Percentiles rank a stretch among this genome's conserved stretches.
phyloP scores from a whole-genome alignment of 1,140 invertebrate genomes.

The Tribolium madens region DNA sequence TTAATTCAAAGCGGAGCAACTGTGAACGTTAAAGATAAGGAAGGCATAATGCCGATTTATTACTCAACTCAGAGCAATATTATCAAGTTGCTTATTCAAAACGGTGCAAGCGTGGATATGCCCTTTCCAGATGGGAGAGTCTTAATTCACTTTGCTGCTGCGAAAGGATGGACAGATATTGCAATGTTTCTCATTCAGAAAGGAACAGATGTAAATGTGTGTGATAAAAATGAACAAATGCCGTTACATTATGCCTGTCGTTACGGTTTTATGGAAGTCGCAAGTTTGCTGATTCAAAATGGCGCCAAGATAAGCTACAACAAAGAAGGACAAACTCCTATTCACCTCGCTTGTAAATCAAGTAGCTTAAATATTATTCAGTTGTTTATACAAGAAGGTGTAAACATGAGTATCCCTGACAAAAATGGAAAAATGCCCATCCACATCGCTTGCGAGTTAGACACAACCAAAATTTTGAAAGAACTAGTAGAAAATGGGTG shows the following conservation, averaged over 20 bases:
- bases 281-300: background rate
- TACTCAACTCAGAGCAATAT: background rate
- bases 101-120: background rate
- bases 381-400: background rate
- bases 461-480: background rate
- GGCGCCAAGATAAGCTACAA: background rate
- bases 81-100: background rate
- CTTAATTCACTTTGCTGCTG: background rate
- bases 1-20: background rate
- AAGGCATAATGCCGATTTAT: background rate
- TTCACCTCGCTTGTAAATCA: background rate
- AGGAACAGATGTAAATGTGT: background rate
- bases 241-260: background rate
- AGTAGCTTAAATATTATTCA: background rate
- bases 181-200: background rate
- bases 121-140: background rate
- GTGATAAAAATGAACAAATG: background rate
- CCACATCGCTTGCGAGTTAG: background rate
- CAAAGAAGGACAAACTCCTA: background rate
- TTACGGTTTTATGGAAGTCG: background rate
- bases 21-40: background rate
- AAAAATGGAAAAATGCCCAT: background rate
- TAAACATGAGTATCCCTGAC: background rate
- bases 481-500: background rate
- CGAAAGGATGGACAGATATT: background rate